phyloP scores from a whole-genome alignment of 2,888 invertebrate species.

The Cacoxenus indagator region DNA sequence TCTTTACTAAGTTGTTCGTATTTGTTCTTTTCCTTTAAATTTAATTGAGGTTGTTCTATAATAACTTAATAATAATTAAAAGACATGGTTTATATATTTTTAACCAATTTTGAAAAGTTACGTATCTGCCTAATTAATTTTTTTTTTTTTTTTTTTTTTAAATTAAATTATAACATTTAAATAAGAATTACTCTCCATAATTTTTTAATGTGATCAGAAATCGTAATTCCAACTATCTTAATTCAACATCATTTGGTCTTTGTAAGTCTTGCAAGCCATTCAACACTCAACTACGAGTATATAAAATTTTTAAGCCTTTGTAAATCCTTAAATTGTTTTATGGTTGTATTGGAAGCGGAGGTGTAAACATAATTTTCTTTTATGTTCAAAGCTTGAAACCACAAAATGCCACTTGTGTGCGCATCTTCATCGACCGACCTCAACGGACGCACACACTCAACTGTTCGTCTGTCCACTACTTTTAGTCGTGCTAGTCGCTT shows the following conservation, averaged over 20 bases:
- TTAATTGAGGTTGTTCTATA: too few relatives aligned
- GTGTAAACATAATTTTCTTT: constrained; percentile 61
- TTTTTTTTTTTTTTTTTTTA: background rate
- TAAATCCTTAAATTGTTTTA: constrained; percentile 62
- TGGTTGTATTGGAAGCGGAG: constrained; percentile 55
- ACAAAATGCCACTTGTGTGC: constrained; percentile 32
- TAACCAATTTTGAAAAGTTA: too few relatives aligned
- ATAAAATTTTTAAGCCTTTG: constrained; percentile 55
- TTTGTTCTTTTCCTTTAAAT: too few relatives aligned
- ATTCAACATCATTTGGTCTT: background rate
- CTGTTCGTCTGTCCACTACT: background rate
- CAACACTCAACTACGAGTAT: background rate
- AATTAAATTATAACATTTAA: background rate
- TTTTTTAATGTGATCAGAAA: too few relatives aligned
- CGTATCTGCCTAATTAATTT: too few relatives aligned
- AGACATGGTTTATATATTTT: too few relatives aligned
- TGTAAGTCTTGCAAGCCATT: too few relatives aligned
- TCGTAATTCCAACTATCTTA: background rate
- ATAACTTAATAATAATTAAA: too few relatives aligned
- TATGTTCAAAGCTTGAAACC: constrained; percentile 42
- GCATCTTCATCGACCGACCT: background rate
- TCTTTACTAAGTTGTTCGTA: too few relatives aligned
- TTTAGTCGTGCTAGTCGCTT: background rate
- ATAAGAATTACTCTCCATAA: background rate
- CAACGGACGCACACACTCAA: background rate